Evolutionary conservation across 2,797 vertebrate species (phyloP), one percentile per base, ranked within the genome.

Genomic region (Etheostoma nigrum): DNA sequence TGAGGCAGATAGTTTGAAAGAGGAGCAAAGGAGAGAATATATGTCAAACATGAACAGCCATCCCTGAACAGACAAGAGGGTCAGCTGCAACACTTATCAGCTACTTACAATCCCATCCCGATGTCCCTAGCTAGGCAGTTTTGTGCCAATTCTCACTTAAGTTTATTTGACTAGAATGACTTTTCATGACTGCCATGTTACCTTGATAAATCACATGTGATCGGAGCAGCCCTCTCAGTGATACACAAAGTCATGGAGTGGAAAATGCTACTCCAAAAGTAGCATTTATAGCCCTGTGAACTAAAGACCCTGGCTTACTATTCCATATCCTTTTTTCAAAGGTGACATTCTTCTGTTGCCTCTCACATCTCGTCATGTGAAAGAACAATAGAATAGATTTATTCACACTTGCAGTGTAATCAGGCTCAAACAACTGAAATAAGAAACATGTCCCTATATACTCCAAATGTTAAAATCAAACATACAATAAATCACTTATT

Each of bases 1-100:
- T 85, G 71, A 85, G 71, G 60, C 27, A 48, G 59, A 69, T 49
- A 58, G 70, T 79, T 74, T 80, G 19, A 77, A 76, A 61, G 49
- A 63, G 44, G 44, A 72, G 64, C 48, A 51, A 69, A 48, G 73
- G 54, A 58, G 52, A 63, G n/a, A 69, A 53, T 67, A 44, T 57
- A 21, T 75, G 76, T 79, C 55, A 51, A 51, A 84, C 58, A 74
- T 30, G 75, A 80, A 51, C 68, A 81, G 27, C 47, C 42, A 67
- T 78, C 68, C 44, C 49, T 76, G 82, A 78, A 83, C 44, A 55
- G 62, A 67, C 51, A 25, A 36, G 63, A 78, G 36, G 65, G 54
- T 74, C 66, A 15, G 44, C 73, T 84, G 73, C 64, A 70, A 36
- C 72, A 54, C 49, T 74, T 64, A 81, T 64, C 72, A 55, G 67